A percentile compares a stretch with the other conserved stretches of the same genome.
These are phyloP conservation scores for Prietella phreatophila DNA, from an alignment of 2,113 vertebrate genomes.

Conservation along the genomic window DNA sequence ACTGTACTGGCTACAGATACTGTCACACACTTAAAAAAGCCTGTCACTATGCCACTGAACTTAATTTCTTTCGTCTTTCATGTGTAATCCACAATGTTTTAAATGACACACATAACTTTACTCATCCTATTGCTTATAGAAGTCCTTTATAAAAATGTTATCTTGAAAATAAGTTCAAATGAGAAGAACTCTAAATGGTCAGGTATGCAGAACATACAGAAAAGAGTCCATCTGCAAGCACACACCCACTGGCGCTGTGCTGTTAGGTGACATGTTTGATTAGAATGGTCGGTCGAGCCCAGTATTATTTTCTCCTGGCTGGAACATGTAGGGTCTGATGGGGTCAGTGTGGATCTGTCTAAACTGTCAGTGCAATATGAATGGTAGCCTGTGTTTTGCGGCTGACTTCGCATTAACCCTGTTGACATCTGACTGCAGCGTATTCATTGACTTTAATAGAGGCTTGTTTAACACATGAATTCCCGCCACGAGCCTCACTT, in stretches of 20 bases:
- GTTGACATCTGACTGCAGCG: conserved; percentile 13
- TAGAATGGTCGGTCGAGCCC: neutral
- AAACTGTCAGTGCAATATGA: conserved; percentile 25
- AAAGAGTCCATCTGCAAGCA: neutral
- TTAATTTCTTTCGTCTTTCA: neutral
- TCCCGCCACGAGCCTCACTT: conserved; percentile 17
- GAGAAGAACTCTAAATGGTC: neutral
- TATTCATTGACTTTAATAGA: conserved; percentile 21
- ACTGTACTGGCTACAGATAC: neutral
- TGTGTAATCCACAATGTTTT: neutral
- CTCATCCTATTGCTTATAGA: too few species aligned
- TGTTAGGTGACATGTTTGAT: neutral
- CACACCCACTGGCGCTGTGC: neutral
- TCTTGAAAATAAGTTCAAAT: neutral
- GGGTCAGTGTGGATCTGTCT: conserved; percentile 12
- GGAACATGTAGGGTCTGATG: neutral
- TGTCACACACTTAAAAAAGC: neutral
- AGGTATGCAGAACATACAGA: neutral
- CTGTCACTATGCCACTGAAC: neutral
- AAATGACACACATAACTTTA: neutral
- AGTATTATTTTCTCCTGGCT: neutral
- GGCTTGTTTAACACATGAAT: conserved; percentile 26
- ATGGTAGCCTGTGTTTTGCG: conserved; percentile 6
- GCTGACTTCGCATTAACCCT: conserved; percentile 42
- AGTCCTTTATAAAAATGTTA: neutral